Percentiles rank a stretch among this genome's conserved stretches.
Conservation (phyloP, 2,888 invertebrate species). For the Clanis bilineata region DNA sequence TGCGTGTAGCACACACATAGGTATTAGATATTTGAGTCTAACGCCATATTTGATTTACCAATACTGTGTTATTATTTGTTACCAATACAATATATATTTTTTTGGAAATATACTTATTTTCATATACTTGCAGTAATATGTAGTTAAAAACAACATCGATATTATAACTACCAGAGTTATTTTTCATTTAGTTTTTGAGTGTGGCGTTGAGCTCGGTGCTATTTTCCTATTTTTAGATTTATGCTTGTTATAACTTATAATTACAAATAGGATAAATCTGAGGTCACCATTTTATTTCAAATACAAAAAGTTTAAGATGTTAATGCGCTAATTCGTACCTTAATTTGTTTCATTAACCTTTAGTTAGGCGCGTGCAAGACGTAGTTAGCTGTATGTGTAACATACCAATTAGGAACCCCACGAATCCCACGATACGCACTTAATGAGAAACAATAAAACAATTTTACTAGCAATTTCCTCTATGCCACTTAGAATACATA, state of each 20-base stretch:
- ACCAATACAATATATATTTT: background rate
- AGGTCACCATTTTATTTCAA: background rate
- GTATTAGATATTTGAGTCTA: background rate
- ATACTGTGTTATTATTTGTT: background rate
- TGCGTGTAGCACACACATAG: background rate
- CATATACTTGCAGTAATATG: too few relatives aligned
- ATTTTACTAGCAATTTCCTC: too few relatives aligned
- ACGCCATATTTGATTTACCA: background rate
- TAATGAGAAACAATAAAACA: too few relatives aligned
- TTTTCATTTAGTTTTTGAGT: background rate
- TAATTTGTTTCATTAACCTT: background rate
- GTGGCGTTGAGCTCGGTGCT: constrained; percentile 25
- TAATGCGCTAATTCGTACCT: background rate
- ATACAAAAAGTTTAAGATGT: background rate
- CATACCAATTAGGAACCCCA: too few relatives aligned
- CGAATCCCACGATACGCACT: too few relatives aligned
- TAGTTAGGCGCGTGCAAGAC: background rate
- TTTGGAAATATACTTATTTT: too few relatives aligned
- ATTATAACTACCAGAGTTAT: background rate
- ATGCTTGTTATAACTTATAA: constrained; percentile 19
- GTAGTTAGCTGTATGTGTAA: background rate
- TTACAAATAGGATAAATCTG: background rate
- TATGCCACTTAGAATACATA: background rate
- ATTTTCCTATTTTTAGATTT: constrained; percentile 8
- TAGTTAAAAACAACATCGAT: too few relatives aligned